Evolutionary conservation across 2,113 vertebrate genomes (phyloP).

Genomic region (Puntigrus tetrazona): DNA sequence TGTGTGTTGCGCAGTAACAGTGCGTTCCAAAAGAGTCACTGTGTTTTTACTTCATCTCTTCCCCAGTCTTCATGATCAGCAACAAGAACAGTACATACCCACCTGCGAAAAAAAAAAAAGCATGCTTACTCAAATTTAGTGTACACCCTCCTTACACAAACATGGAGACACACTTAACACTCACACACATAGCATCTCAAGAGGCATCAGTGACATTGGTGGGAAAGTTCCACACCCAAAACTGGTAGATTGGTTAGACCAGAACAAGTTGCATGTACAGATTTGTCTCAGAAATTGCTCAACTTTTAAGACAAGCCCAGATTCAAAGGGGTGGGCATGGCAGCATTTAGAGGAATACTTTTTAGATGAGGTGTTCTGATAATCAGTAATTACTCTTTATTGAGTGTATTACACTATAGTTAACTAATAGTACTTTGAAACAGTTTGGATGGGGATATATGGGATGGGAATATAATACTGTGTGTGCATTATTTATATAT

Average conservation of each 20-base stretch:
- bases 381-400: background rate
- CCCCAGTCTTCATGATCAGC: constrained; percentile 18
- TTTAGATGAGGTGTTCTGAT: background rate
- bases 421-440: background rate
- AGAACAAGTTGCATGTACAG: background rate
- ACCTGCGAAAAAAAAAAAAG: background rate
- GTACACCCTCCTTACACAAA: constrained; percentile 7
- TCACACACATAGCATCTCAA: background rate
- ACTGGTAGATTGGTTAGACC: background rate
- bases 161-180: background rate
- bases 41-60: background rate
- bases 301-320: background rate
- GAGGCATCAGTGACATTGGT: background rate
- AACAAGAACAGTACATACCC: constrained; percentile 9
- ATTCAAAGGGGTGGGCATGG: background rate
- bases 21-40: background rate
- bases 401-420: background rate
- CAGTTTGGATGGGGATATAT: background rate
- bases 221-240: background rate
- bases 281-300: background rate
- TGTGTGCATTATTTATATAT: no score
- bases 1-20: background rate
- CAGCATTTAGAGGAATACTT: background rate
- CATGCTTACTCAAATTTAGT: background rate
- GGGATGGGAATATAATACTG: no score